A percentile compares a stretch with the other conserved stretches of the same genome.
Conservation (phyloP, 2,113 vertebrate species). For the Malurus alboscapulatus region DNA sequence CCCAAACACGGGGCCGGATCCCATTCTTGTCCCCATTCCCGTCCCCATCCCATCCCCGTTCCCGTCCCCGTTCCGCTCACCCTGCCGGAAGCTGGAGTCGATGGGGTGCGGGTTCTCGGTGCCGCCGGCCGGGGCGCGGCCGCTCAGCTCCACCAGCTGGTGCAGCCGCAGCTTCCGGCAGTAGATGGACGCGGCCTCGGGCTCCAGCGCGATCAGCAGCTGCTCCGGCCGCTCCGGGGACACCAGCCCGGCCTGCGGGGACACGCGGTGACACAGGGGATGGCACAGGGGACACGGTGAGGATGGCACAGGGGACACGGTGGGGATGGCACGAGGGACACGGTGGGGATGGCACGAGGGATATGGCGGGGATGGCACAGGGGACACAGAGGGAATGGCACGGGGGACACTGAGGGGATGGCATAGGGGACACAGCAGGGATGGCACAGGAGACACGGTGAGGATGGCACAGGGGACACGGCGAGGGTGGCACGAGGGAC, state of each 20-base stretch:
- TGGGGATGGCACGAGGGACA: too few relatives aligned
- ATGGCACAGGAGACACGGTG: too few relatives aligned
- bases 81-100: slow-evolving; percentile 92
- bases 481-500: too few relatives aligned
- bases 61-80: slow-evolving; percentile 42
- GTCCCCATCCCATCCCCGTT: fast-evolving
- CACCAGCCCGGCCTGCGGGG: slow-evolving; percentile 85
- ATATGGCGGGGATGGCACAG: too few relatives aligned
- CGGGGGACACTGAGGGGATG: too few relatives aligned
- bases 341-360: too few relatives aligned
- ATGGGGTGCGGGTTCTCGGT: slow-evolving; percentile 70
- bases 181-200: slow-evolving; percentile 93
- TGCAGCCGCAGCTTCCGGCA: slow-evolving; percentile 92
- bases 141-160: slow-evolving; percentile 89
- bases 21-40: neutral
- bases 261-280: neutral
- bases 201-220: slow-evolving; percentile 92
- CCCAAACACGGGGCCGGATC: fast-evolving
- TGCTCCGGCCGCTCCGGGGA: slow-evolving; percentile 85
- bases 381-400: too few relatives aligned
- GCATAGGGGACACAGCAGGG: too few relatives aligned
- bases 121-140: slow-evolving; percentile 72
- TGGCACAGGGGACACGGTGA: too few relatives aligned
- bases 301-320: too few relatives aligned
- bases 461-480: too few relatives aligned